Evolutionary conservation across 2,797 vertebrate species (phyloP), one percentile per base, ranked within the genome.

Genomic region (Buceros bicornis): DNA sequence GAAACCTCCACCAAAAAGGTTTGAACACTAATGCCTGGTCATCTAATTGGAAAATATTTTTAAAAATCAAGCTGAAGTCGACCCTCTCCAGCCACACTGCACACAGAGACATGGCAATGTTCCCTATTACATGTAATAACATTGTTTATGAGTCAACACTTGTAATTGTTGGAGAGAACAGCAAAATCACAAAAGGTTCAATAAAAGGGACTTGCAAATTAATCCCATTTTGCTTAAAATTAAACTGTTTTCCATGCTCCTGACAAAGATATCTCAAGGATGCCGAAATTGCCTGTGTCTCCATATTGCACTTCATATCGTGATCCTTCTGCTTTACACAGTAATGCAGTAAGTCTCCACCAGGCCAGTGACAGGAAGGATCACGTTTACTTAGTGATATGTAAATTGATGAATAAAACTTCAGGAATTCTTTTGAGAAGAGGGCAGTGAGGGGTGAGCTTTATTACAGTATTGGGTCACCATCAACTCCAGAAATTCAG

Each of bases 101-200:
- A 91, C 91, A 90, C 70, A 89, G 89, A 96, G 86, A 88, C 65
- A 71, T 26, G 71, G 92, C 93, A 97, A 88, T 57, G 65, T 91
- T 96, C 72, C 78, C 57, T 85, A 33, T 91, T 95, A 29, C 69
- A 81, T 90, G 95, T 43, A 97, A 97, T 94, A 97, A 94, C 50
- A 64, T 33, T 85, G 64, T 96, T 94, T 95, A 89, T 97, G 93
- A 95, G 91, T 91, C 83, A 85, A 84, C 88, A 60, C 60, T 83
- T 96, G 94, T 92, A 88, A 80, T 80, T 89, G 53, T 93, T 83
- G 89, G 95, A 19, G 22, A 86, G 88, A 82, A 88, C 73, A 92
- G 93, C 65, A 89, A 96, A 97, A 97, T 92, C 96, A 96, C 88
- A 95, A 95, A 96, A 94, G 90, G 61, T 90, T 95, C 96, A 92